Evolutionary conservation across 2,888 invertebrate species (phyloP), one percentile per base, ranked within the genome.

Genomic region (Patella caerulea): DNA sequence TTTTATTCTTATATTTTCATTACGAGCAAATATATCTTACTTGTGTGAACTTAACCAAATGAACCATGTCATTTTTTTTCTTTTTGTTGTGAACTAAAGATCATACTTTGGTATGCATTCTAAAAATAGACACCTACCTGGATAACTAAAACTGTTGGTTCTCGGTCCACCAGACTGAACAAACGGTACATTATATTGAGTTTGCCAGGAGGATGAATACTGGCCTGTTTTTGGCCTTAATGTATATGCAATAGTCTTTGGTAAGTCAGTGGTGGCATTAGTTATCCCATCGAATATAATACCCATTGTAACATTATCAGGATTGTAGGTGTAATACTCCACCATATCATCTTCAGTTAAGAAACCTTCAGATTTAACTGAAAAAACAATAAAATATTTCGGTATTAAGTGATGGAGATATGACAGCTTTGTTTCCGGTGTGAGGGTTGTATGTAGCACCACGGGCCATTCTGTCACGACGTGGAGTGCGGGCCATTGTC

Each of bases 281-380:
- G 65, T 73, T 19, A 83, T 79, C 3, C 71, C 77, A 7, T 77
- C 69, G 72, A 86, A 86, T n/a, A 83, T 81, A 14, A 86, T 77
- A 2, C 75, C 81, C 7, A 73, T 55, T 4, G 14, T 17, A 78
- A 82, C 75, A 15, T 56, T 14, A 3, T 54, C 14, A 29, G 77
- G 74, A 71, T 81, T 53, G 34, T 34, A 29, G 24, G 29, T 74
- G 73, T 71, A 86, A 79, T 84, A 87, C 3, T 84, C 77, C 71
- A 90, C 88, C 84, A 92, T 81, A 12, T 87, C 89, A 2, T 83
- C 82, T 83, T 92, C 92, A 12, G 83, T 88, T 3, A 78, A 80
- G 83, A 91, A 92, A 11, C 89, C 91, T 77, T 78, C 74, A 5
- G 80, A 72, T 17, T 55, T 55, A 71, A 74, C 78, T 78, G 75